Base-by-base conservation (phyloP, 1,140 invertebrate species). In the Calephelis virginiensis region DNA sequence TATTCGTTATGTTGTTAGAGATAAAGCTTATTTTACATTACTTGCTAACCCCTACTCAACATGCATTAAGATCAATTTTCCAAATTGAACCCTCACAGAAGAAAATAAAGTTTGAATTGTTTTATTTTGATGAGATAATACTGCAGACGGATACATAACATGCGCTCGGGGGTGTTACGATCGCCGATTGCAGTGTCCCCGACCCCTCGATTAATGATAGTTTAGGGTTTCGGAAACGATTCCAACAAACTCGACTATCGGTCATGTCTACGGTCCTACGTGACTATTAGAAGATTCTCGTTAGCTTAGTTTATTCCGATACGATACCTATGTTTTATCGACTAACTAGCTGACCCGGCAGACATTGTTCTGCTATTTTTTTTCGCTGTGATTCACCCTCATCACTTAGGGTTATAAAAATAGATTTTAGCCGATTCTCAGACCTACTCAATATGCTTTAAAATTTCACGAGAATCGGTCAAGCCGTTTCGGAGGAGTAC, bases 121-220 rank as follows among this genome's bases (percentile, higher is more conserved):
- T 47, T 14, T 14, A 50, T 56, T 49, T 43, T 17, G 49, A 43
- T 8, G 13, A 38, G 56, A 38, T 59, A 56, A 76, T 74, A 75
- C 69, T 83, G 81, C 82, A 82, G 78, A 74, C 74, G 73, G 69
- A 79, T 81, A 71, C 69, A 78, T 82, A 80, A 84, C 83, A 75
- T 86, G 79, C 78, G 75, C 71, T 72, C 74, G 76, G 83, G 86
- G 83, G 82, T 76, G 73, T 74, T 12, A 69, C 67, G 68, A 70
- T 72, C 69, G 69, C 66, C 81, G 83, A 88, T 86, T 82, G 81
- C 80, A 83, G 80, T 80, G 79, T 73, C 71, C 75, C 70, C 76
- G 71, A 74, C 77, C 76, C 81, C 76, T 79, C 72, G 47, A 71
- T 64, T 68, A 63, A 68, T 69, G 50, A 49, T 69, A 73, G 74